phyloP scores from a whole-genome alignment of 2,113 vertebrate species.

The Stegastes partitus region DNA sequence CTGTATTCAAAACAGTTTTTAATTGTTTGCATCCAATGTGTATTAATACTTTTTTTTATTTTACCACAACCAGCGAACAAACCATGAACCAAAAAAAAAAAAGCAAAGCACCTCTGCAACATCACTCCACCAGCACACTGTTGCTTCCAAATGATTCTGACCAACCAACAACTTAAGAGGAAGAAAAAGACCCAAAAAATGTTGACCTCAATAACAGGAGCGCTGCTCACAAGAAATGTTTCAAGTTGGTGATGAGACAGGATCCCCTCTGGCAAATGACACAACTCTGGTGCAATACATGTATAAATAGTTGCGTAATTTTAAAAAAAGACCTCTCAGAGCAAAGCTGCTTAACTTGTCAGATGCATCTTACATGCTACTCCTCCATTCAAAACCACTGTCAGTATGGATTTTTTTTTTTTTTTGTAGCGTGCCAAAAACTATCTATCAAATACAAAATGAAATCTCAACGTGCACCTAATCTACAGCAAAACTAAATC shows the following conservation, averaged over 20 bases:
- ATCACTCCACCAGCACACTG: background rate
- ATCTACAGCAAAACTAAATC: conserved; percentile 1
- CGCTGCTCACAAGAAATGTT: conserved; percentile 51
- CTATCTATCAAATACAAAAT: conserved; percentile 1
- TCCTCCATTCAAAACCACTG: conserved; percentile 55
- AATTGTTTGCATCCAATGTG: background rate
- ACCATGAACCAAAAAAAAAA: conserved; percentile 8
- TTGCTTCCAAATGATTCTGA: conserved; percentile 13
- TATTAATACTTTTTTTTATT: background rate
- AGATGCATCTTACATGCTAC: conserved; percentile 65
- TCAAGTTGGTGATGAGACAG: conserved; percentile 67
- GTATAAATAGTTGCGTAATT: conserved; percentile 72
- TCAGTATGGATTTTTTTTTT: conserved; percentile 23
- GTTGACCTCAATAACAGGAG: conserved; percentile 61
- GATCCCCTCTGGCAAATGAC: conserved; percentile 71
- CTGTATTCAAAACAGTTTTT: background rate
- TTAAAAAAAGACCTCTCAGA: conserved; percentile 60
- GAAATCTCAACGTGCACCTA: conserved; percentile 22
- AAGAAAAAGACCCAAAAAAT: conserved; percentile 42
- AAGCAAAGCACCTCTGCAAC: background rate
- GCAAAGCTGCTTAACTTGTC: conserved; percentile 78
- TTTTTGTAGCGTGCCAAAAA: conserved; percentile 39
- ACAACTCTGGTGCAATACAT: conserved; percentile 71
- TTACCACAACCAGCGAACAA: conserved; percentile 1
- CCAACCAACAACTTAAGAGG: conserved; percentile 28